Evolutionary conservation across 2,888 invertebrate species (phyloP).

Genomic region (Ypsolopha scabrella): DNA sequence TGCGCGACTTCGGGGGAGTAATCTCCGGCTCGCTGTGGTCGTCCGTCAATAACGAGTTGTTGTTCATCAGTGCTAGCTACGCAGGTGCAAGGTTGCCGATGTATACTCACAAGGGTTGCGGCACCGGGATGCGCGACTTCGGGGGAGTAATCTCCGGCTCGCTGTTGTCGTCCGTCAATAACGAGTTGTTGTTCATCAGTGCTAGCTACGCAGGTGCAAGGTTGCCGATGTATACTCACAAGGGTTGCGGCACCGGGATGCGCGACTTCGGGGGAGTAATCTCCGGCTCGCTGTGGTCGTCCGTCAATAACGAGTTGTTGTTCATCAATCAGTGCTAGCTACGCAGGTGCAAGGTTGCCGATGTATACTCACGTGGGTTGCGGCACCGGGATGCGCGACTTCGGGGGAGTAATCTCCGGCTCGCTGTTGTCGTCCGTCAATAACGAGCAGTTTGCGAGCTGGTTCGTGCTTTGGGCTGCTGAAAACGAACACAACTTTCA

Average conservation of each 20-base stretch:
- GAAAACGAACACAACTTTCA: not conserved
- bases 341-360: slow-evolving; percentile 16
- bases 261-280: not conserved
- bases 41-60: slow-evolving; percentile 42
- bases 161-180: slow-evolving; percentile 43
- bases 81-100: slow-evolving; percentile 15
- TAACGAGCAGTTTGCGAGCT: not conserved
- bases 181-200: slow-evolving; percentile 42
- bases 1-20: slow-evolving; percentile 27
- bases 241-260: not conserved
- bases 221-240: too few relatives aligned
- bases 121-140: slow-evolving; percentile 12
- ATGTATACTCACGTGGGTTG: too few relatives aligned
- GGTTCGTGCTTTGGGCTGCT: not conserved
- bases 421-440: not conserved
- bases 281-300: not conserved
- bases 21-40: slow-evolving; percentile 27
- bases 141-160: slow-evolving; percentile 31
- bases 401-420: not conserved
- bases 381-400: not conserved
- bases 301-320: slow-evolving; percentile 15
- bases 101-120: slow-evolving; percentile 38
- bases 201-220: slow-evolving; percentile 21
- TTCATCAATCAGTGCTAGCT: slow-evolving; percentile 30
- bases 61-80: slow-evolving; percentile 34